phyloP scores from a whole-genome alignment of 2,797 vertebrate genomes.

The Anguilla megastoma region DNA sequence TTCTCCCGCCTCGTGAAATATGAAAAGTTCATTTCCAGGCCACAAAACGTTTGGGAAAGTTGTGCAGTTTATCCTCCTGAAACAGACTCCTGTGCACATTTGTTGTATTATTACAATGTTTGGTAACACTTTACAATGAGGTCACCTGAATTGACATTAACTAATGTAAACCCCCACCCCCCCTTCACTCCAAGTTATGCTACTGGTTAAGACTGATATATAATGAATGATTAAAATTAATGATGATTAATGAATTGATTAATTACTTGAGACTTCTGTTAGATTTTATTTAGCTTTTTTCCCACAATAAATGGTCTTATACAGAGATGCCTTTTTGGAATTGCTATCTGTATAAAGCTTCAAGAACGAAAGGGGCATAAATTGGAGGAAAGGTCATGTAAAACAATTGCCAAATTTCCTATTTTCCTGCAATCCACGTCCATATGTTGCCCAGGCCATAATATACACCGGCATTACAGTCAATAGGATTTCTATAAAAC shows the following conservation, averaged over 20 bases:
- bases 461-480: background rate
- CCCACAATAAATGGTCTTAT: background rate
- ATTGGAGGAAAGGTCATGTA: background rate
- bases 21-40: background rate
- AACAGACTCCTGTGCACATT: background rate
- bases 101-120: background rate
- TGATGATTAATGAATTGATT: too few relatives aligned
- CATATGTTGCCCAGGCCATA: background rate
- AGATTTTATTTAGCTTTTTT: too few relatives aligned
- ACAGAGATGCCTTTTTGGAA: background rate
- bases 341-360: background rate
- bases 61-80: background rate
- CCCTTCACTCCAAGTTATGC: too few relatives aligned
- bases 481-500: background rate
- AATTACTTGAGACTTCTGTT: too few relatives aligned
- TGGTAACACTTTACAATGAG: too few relatives aligned
- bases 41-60: background rate
- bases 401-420: background rate
- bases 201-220: too few relatives aligned
- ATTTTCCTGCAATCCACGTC: background rate
- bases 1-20: background rate
- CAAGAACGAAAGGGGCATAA: background rate
- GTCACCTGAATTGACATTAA: too few relatives aligned
- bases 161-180: too few relatives aligned
- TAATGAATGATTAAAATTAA: too few relatives aligned